These are phyloP conservation scores for Hippotragus niger DNA, from an alignment of 2,113 vertebrate species.

Conservation along the genomic window DNA sequence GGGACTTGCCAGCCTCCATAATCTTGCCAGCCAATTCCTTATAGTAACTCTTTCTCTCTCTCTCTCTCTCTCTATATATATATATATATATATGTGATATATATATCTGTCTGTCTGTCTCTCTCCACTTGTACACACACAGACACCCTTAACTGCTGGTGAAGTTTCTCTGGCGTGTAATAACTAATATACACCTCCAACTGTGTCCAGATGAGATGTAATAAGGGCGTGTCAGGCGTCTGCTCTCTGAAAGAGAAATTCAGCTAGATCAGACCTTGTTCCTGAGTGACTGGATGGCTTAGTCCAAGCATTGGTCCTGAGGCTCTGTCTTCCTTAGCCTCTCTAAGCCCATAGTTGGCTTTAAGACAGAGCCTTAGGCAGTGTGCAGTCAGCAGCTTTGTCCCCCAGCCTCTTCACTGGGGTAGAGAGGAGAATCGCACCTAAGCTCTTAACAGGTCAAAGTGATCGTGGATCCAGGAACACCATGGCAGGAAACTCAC, in stretches of 20 bases:
- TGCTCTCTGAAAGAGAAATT: neutral
- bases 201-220: neutral
- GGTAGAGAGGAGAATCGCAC: fast-evolving
- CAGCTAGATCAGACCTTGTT: neutral
- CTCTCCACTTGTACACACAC: neutral
- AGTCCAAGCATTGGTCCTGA: neutral
- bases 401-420: neutral
- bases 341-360: neutral
- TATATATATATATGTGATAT: too few species aligned
- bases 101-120: neutral
- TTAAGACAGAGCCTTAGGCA: neutral
- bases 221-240: neutral
- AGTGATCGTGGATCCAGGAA: too few species aligned
- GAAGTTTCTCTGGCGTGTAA: neutral
- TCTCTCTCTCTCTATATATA: too few species aligned
- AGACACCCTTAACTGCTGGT: neutral
- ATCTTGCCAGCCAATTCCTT: neutral
- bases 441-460: neutral
- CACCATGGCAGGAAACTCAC: neutral
- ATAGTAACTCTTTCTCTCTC: neutral
- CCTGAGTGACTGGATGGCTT: neutral
- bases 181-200: neutral
- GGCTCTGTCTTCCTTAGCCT: neutral
- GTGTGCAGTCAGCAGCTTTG: neutral
- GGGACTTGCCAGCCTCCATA: neutral